Conservation (phyloP, 2,797 vertebrate species). For the Pempheris klunzingeri region DNA sequence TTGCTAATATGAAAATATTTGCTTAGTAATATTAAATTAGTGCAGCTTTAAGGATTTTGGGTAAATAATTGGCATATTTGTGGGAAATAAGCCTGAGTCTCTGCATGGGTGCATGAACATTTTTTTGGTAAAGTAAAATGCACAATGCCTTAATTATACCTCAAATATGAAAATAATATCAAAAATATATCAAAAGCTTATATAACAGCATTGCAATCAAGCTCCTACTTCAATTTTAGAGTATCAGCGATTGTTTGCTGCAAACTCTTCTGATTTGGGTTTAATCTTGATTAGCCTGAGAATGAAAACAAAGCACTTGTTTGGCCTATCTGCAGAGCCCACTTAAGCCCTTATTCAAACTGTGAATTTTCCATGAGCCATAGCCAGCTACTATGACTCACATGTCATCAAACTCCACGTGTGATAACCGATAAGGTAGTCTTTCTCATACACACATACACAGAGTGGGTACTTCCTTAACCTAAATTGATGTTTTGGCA, state of each 20-base stretch:
- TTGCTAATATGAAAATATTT: neutral
- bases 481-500: constrained; percentile 67
- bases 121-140: too few species aligned
- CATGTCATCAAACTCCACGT: constrained; percentile 69
- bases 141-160: neutral
- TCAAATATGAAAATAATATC: neutral
- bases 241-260: constrained; percentile 20
- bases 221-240: neutral
- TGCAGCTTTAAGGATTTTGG: neutral
- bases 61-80: neutral
- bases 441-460: constrained; percentile 23
- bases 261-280: constrained; percentile 21
- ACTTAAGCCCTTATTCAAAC: constrained; percentile 64
- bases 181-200: neutral
- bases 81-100: neutral
- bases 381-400: constrained; percentile 63
- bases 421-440: constrained; percentile 66
- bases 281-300: constrained; percentile 48
- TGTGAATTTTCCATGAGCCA: constrained; percentile 72
- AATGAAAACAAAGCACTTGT: constrained; percentile 65
- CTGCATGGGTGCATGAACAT: neutral
- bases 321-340: constrained; percentile 43
- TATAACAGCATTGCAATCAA: neutral
- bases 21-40: too few species aligned
- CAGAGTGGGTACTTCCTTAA: constrained; percentile 48